Evolutionary conservation across 2,888 invertebrate genomes (phyloP).

Genomic region (Acrobasis repandana): DNA sequence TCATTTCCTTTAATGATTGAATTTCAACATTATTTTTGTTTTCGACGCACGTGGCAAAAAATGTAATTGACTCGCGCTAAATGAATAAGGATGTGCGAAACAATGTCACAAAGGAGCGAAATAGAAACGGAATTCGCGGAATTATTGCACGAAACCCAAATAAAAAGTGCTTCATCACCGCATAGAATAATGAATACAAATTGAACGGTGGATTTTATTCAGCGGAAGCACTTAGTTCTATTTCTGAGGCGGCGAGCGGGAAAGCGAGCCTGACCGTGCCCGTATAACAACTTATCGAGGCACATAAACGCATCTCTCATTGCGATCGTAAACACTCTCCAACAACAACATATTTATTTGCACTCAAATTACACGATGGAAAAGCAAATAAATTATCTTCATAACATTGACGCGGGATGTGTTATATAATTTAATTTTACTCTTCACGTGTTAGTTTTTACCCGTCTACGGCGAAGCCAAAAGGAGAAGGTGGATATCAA

Average conservation of each 20-base stretch:
- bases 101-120: slow-evolving; percentile 23
- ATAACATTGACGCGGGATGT: background rate
- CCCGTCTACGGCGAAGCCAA: too few relatives aligned
- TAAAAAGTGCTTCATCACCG: slow-evolving; percentile 29
- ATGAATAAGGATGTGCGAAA: slow-evolving; percentile 11
- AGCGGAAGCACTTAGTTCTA: slow-evolving; percentile 70
- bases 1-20: slow-evolving; percentile 27
- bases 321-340: slow-evolving; percentile 28
- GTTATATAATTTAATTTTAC: background rate
- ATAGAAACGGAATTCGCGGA: slow-evolving; percentile 17
- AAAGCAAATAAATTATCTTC: slow-evolving; percentile 1
- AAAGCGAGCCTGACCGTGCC: slow-evolving; percentile 43
- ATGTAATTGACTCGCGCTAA: background rate
- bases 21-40: slow-evolving; percentile 15
- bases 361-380: slow-evolving; percentile 13
- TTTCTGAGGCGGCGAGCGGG: slow-evolving; percentile 45
- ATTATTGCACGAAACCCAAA: slow-evolving; percentile 17
- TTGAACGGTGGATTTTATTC: slow-evolving; percentile 52
- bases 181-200: slow-evolving; percentile 35
- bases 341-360: slow-evolving; percentile 22
- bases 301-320: slow-evolving; percentile 33
- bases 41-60: slow-evolving; percentile 2
- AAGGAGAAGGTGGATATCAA: too few relatives aligned
- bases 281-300: slow-evolving; percentile 53
- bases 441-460: background rate